Evolutionary conservation across 2,888 invertebrate genomes (phyloP).

Genomic region (Synanthedon andrenaeformis): DNA sequence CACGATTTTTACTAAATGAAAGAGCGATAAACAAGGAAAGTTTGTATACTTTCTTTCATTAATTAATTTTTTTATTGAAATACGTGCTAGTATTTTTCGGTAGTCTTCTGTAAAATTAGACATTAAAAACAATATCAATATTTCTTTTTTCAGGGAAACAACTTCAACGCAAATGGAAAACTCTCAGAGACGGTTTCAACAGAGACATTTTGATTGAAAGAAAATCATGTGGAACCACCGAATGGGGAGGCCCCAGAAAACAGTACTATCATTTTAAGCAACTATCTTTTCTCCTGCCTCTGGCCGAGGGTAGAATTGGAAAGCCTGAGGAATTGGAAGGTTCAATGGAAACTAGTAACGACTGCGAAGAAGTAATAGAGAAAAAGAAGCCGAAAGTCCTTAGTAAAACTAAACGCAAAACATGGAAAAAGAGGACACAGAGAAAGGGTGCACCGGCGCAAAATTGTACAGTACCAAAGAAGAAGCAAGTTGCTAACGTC

Average conservation of each 20-base stretch:
- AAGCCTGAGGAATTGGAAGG: neutral
- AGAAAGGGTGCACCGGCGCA: neutral
- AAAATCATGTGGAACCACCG: neutral
- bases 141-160: neutral
- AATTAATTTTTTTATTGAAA: too few relatives aligned
- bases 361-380: neutral
- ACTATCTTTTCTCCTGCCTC: neutral
- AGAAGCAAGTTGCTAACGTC: neutral
- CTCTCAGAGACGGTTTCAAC: neutral
- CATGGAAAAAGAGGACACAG: neutral
- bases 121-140: too few relatives aligned
- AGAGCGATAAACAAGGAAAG: too few relatives aligned
- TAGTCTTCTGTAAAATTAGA: too few relatives aligned
- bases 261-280: neutral
- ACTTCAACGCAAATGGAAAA: neutral
- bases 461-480: neutral
- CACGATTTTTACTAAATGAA: too few relatives aligned
- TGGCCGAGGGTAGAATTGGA: neutral
- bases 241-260: neutral
- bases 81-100: too few relatives aligned
- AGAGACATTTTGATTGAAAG: neutral
- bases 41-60: too few relatives aligned
- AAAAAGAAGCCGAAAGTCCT: neutral
- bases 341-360: neutral
- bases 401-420: neutral